Conservation (phyloP, 2,113 vertebrate genomes). For the Pangasianodon gigas region DNA sequence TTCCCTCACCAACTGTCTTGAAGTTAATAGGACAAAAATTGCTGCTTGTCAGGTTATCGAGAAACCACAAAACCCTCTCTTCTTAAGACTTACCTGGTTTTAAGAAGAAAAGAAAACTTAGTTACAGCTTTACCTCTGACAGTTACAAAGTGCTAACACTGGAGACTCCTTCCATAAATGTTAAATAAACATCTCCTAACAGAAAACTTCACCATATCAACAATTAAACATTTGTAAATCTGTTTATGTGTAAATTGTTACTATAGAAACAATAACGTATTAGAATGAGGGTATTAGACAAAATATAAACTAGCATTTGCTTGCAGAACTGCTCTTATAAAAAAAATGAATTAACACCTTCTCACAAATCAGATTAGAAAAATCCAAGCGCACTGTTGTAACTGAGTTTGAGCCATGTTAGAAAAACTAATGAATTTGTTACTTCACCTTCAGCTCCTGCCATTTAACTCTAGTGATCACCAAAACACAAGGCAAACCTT, state of each 20-base stretch:
- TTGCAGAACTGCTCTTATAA: not conserved
- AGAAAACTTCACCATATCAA: not conserved
- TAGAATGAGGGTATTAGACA: not conserved
- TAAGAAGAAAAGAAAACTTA: not conserved
- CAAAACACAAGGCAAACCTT: not conserved
- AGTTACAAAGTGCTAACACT: not conserved
- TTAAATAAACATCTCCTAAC: not conserved
- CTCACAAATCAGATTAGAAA: not conserved
- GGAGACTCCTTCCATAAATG: not conserved
- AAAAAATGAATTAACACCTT: constrained; percentile 23
- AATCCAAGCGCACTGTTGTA: not conserved
- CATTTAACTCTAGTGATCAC: not conserved
- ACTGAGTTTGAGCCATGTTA: not conserved
- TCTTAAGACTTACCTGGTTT: not conserved
- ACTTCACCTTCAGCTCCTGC: not conserved
- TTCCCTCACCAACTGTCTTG: not conserved
- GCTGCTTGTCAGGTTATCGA: not conserved
- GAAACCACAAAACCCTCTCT: not conserved
- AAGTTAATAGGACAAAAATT: not conserved
- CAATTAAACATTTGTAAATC: not conserved
- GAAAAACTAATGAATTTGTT: not conserved
- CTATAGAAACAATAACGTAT: not conserved
- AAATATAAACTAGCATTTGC: not conserved
- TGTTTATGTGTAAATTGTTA: not conserved
- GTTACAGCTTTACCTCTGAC: not conserved